Evolutionary conservation across 1,140 invertebrate species (phyloP), one percentile per base, ranked within the genome.

Genomic region (Ostrea edulis): DNA sequence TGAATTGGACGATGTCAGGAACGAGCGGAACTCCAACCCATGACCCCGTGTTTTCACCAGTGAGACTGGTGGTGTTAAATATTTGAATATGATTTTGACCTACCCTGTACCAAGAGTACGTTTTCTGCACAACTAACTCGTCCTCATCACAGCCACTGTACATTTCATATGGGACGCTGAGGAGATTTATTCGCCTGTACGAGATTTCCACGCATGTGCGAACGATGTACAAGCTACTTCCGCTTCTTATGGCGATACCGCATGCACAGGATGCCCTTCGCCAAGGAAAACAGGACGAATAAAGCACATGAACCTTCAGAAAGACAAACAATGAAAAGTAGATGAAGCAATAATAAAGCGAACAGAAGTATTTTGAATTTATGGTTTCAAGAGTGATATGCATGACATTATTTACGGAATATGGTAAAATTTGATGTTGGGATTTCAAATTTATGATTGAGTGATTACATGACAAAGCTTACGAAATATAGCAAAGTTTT

Each of bases 171-270:
- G 55, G 55, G 20, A 62, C 20, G 7, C 55, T 62, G 5, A 20
- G 14, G 55, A 62, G 55, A 20, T 62, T 62, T 62, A 20, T 62
- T 17, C 55, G 55, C n/a, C 55, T 17, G 55, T 62, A 62, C n/a
- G 55, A 62, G 17, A 62, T 62, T 20, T 62, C 55, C 20, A 62
- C 55, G 55, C 55, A 62, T 17, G 55, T 62, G 55, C 55, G 55
- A 62, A 62, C 55, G n/a, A 62, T n/a, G 20, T 62, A 62, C 55
- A 62, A 62, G 55, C 55, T 62, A 62, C 55, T 62, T 62, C 55
- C 55, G 14, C 55, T 62, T 62, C 55, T 62, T 20, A 62, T 62
- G 17, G 55, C 55, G n/a, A 62, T n/a, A 62, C 55, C 55, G 55
- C 55, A 62, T 62, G 55, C 55, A n/a, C 55, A 62, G 55, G 55